Evolutionary conservation across 2,113 vertebrate genomes (phyloP).

Genomic region (Natator depressus): DNA sequence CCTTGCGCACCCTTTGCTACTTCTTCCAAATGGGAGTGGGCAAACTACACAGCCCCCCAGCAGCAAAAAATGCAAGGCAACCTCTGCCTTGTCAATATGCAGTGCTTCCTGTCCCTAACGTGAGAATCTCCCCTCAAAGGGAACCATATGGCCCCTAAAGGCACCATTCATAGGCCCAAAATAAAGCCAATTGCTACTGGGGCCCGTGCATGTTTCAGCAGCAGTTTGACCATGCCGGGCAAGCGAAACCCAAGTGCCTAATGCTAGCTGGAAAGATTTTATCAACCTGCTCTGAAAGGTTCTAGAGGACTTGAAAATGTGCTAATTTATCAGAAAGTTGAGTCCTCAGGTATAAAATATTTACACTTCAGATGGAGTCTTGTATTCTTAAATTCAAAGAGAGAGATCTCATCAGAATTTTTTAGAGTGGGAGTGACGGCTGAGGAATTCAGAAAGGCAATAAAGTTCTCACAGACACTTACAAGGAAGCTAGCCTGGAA

Average conservation of each 20-base stretch:
- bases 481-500: slow-evolving; percentile 7
- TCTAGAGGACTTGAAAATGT: not conserved
- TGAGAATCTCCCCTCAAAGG: accelerated
- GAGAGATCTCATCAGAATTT: slow-evolving; percentile 8
- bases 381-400: not conserved
- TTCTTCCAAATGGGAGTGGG: not conserved
- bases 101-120: not conserved
- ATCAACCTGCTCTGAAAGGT: not conserved
- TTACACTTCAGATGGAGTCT: slow-evolving; percentile 35
- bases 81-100: accelerated
- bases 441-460: slow-evolving; percentile 40
- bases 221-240: not conserved
- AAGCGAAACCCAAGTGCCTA: accelerated
- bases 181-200: accelerated
- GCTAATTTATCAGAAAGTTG: not conserved
- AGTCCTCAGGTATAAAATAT: slow-evolving; percentile 31
- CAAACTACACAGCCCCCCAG: not conserved
- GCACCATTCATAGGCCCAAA: accelerated
- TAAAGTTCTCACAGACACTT: slow-evolving; percentile 11
- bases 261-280: not conserved
- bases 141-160: not conserved
- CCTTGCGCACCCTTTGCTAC: not conserved
- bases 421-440: slow-evolving; percentile 22
- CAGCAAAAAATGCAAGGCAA: not conserved
- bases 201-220: accelerated